Percentiles rank a stretch among this genome's conserved stretches.
Evolutionary conservation across 2,797 vertebrate genomes (phyloP).

Genomic region (Scleropages formosus): DNA sequence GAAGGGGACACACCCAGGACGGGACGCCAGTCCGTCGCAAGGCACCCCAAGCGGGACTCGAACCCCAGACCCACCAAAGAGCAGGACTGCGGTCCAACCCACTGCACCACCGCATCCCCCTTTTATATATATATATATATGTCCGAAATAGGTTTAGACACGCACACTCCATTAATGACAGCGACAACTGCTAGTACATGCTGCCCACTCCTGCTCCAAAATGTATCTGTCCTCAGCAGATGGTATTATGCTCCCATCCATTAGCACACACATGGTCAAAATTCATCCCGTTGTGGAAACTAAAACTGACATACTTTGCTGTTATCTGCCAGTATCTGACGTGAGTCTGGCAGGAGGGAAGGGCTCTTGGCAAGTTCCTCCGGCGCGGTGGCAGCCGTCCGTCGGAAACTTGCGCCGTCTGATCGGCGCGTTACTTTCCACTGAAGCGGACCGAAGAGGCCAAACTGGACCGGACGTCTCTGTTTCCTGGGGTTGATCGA

Average conservation of each 20-base stretch:
- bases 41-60: no score
- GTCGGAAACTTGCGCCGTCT: slow-evolving; percentile 52
- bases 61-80: no score
- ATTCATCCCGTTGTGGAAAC: slow-evolving; percentile 73
- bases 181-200: slow-evolving; percentile 58
- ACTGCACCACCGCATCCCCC: no score
- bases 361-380: slow-evolving; percentile 58
- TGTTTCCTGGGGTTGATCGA: not conserved
- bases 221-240: slow-evolving; percentile 72
- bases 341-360: slow-evolving; percentile 67
- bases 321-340: slow-evolving; percentile 73
- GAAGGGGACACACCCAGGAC: no score
- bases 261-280: slow-evolving; percentile 74
- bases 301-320: slow-evolving; percentile 73
- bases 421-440: slow-evolving; percentile 39
- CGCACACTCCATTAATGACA: slow-evolving; percentile 56
- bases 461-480: not conserved
- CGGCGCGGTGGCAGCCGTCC: slow-evolving; percentile 54
- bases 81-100: no score
- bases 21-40: no score
- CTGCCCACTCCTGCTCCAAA: slow-evolving; percentile 65
- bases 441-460: not conserved
- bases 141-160: slow-evolving; percentile 32
- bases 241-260: slow-evolving; percentile 72
- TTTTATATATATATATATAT: no score